Evolutionary conservation across 2,113 vertebrate genomes (phyloP).

Genomic region (Phyllostomus discolor): DNA sequence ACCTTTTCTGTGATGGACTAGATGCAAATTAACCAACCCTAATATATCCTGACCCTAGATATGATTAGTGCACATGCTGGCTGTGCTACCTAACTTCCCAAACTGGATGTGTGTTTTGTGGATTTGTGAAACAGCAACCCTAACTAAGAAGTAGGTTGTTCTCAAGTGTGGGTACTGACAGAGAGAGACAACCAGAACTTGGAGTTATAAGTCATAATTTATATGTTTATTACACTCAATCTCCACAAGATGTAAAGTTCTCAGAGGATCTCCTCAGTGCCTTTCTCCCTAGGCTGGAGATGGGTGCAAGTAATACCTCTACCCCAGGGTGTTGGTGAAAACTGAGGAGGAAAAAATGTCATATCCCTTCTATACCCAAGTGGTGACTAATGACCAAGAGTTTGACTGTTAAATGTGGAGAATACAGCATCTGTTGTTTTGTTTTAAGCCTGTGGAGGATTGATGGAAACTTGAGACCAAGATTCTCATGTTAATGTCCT

Average conservation of each 20-base stretch:
- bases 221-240: background rate
- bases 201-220: background rate
- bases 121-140: background rate
- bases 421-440: background rate
- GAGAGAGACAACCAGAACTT: background rate
- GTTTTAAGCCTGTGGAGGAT: background rate
- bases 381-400: background rate
- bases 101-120: background rate
- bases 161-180: background rate
- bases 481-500: background rate
- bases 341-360: background rate
- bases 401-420: background rate
- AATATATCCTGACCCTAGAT: background rate
- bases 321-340: background rate
- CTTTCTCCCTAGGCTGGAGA: background rate
- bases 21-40: background rate
- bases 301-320: background rate
- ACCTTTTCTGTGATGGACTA: background rate
- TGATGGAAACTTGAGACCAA: background rate
- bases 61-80: background rate
- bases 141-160: background rate
- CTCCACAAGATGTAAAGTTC: background rate
- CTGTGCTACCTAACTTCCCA: background rate
- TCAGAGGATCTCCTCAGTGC: background rate
- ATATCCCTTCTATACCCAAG: background rate